A percentile compares a stretch with the other conserved stretches of the same genome.
These are phyloP conservation scores for Macrochelys suwanniensis DNA, from an alignment of 2,797 vertebrate species.

Conservation along the genomic window DNA sequence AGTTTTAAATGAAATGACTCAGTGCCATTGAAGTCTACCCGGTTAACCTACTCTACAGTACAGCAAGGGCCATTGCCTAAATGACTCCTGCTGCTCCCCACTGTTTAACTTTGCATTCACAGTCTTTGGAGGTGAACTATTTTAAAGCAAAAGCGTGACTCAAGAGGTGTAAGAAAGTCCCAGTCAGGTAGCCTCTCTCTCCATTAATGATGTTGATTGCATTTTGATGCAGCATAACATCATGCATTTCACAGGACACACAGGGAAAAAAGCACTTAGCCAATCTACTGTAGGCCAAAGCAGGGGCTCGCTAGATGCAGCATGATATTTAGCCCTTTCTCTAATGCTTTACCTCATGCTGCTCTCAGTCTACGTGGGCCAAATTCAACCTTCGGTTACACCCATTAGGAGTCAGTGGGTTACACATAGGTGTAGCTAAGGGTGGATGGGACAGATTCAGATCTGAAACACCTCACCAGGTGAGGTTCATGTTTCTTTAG, in stretches of 20 bases:
- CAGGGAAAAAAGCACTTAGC: background rate
- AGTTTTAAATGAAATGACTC: background rate
- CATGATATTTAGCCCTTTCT: constrained; percentile 38
- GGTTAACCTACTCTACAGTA: background rate
- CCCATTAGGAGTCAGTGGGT: background rate
- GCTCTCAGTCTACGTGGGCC: constrained; percentile 16
- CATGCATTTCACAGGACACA: background rate
- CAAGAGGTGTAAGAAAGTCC: accelerated
- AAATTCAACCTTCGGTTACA: background rate
- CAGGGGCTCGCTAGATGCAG: constrained; percentile 25
- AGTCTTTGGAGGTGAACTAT: background rate
- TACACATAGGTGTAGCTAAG: constrained; percentile 3
- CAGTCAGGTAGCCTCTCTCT: background rate
- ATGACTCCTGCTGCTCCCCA: background rate
- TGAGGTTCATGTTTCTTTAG: background rate
- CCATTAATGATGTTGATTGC: background rate
- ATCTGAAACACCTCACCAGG: background rate
- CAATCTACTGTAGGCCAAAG: background rate
- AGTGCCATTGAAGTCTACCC: background rate
- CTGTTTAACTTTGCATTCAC: background rate
- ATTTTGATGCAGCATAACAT: background rate
- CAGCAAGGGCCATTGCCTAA: background rate
- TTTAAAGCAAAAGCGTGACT: background rate
- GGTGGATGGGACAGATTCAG: background rate
- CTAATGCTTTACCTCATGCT: background rate